phyloP scores from a whole-genome alignment of 2,113 vertebrate species.

The Stigmatopora argus region DNA sequence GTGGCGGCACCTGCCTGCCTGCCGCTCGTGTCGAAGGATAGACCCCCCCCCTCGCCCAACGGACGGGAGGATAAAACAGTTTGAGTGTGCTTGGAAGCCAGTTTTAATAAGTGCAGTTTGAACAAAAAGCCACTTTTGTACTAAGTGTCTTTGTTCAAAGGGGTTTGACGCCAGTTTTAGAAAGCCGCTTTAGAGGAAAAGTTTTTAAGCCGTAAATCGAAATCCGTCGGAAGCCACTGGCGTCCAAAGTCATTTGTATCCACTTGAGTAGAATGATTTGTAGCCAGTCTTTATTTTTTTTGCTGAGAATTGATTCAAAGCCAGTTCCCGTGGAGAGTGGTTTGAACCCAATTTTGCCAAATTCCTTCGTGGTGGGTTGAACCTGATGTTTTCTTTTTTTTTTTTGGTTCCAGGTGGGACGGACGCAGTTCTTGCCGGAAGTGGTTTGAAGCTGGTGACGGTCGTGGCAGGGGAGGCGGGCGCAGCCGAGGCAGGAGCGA shows the following conservation, averaged over 20 bases:
- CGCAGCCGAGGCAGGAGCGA: conserved; percentile 10
- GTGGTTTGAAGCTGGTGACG: too few species aligned
- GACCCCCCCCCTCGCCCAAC: not conserved
- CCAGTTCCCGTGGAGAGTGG: not conserved
- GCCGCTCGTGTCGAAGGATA: conserved; percentile 20
- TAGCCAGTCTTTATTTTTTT: not conserved
- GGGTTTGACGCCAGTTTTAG: too few species aligned
- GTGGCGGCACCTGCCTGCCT: conserved; percentile 39
- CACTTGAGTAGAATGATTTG: not conserved
- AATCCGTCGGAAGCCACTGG: not conserved
- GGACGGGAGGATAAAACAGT: conserved; percentile 6
- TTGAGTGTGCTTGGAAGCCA: conserved; percentile 20
- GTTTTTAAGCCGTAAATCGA: not conserved
- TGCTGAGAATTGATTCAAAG: not conserved
- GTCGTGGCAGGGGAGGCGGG: conserved; percentile 27
- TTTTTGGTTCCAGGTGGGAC: not conserved
- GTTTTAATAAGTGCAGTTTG: too few species aligned
- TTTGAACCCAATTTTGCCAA: not conserved
- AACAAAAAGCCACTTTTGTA: too few species aligned
- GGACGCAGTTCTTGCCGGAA: not conserved
- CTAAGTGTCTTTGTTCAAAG: not conserved
- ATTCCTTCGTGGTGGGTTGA: not conserved
- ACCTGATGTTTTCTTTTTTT: not conserved
- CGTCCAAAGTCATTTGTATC: not conserved
- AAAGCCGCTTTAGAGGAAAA: too few species aligned